Conservation (phyloP, 2,113 vertebrate species). For the Vireo altiloquus region DNA sequence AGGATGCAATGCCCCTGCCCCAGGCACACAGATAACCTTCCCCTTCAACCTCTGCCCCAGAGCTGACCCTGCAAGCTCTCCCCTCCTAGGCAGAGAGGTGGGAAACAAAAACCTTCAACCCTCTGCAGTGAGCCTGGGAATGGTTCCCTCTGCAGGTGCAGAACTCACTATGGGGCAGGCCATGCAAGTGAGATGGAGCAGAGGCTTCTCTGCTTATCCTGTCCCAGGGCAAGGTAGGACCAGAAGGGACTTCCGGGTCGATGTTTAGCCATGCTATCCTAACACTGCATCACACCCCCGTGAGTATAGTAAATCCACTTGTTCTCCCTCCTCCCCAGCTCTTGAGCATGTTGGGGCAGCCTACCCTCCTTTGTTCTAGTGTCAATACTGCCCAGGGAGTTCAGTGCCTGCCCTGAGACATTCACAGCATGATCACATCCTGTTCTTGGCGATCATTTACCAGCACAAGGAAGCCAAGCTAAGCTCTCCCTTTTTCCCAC, state of each 20-base stretch:
- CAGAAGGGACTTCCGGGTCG: not conserved
- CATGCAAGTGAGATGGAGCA: not conserved
- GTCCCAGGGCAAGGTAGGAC: not conserved
- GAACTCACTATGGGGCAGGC: not conserved
- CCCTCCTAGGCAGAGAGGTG: not conserved
- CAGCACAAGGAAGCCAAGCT: not conserved
- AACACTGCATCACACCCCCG: not conserved
- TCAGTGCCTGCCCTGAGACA: not conserved
- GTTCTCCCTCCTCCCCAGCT: not conserved
- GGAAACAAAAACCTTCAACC: not conserved
- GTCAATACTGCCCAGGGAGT: not conserved
- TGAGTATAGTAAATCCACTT: not conserved
- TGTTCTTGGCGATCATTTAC: conserved; percentile 33
- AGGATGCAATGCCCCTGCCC: not conserved
- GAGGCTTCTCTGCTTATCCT: not conserved
- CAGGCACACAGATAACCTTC: not conserved
- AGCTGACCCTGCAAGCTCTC: not conserved
- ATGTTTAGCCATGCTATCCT: not conserved
- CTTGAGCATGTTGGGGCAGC: not conserved
- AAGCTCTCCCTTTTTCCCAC: not conserved
- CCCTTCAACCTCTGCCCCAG: not conserved
- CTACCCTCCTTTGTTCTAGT: not conserved
- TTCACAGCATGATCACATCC: not conserved
- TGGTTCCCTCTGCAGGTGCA: not conserved
- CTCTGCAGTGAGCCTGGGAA: not conserved